Base-by-base conservation (phyloP, 1,140 invertebrate species). In the Bradysia coprophila region DNA sequence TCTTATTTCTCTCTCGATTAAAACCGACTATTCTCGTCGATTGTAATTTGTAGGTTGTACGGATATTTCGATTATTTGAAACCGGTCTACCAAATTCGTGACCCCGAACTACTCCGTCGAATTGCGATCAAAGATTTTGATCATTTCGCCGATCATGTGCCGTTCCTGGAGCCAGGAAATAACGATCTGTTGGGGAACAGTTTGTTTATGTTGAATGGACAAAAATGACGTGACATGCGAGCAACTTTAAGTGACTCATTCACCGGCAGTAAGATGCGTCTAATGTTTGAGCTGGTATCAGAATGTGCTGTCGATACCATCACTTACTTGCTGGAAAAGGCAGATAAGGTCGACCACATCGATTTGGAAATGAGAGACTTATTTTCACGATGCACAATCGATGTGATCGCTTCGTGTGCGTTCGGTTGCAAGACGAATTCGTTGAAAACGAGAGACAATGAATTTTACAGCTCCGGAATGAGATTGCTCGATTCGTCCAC, bases 61-160 rank as follows among this genome's bases (percentile, higher is more conserved):
- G 45, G 44, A 11, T 13, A 39, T 13, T 46, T 42, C n/a, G 38
- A 49, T 39, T 20, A 37, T n/a, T 24, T 37, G 1, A 11, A 24
- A 8, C 44, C 44, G 11, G 4, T 38, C 0, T 23, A 32, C 33
- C 10, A 42, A 3, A 21, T 48, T 2, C 22, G 42, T 5, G 60
- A 68, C 51, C 52, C 56, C 1, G 54, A 67, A 20, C 39, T 70
- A 13, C 62, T 70, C 0, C 69, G 66, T 45, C 56, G 57, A 20
- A 49, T 73, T 3, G 45, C 65, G 3, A 54, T 72, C 0, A 66
- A 64, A 40, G 67, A 71, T 37, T 72, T 71, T 43, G 54, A 67
- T 15, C 45, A 59, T 40, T 72, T 72, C 40, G 48, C 53, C 0
- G 57, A 71, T 48, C 60, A 65, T 42, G 50, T 55, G 10, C 21